Base-by-base conservation (phyloP, 2,113 vertebrate genomes). In the Pteropus alecto region DNA sequence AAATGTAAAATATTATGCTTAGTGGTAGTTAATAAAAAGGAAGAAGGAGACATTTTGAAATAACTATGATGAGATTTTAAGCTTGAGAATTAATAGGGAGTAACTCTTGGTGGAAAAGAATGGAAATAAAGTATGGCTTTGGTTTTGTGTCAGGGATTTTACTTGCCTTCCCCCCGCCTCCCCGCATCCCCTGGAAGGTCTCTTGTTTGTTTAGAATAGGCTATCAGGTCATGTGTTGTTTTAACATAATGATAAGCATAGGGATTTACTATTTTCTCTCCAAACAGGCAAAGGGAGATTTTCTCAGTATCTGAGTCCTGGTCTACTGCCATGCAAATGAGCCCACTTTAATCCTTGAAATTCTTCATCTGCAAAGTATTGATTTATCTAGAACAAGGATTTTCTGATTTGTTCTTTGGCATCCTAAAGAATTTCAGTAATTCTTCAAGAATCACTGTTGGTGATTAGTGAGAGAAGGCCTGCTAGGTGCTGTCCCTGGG, bases 11-110 rank as follows among this genome's bases (percentile, higher is more conserved):
- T 90, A 58, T 73, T n/a, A 33, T 73, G 13, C 21, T 1, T 46
- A 41, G 24, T 35, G 77, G 12, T 73, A 85, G 46, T 79, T 94
- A 76, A 43, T 65, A 48, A 91, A 70, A 96, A 26, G 41, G 67
- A 82, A 94, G 30, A 82, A 94, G 30, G 65, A 82, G 46, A 35
- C 14, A 84, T 74, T 87, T 91, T 65, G 63, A 91, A 94, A 38
- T 38, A 38, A 87, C 48, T 71, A 24, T 38, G 71, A 10, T 81
- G 41, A 71, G n/a, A 71, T 67, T 51, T 94, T n/a, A 92, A 87
- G n/a, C 13, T 43, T 74, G 58, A 84, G 22, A 60, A 51, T 38
- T 60, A 79, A 84, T 6, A 6, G 15, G 88, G 28, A 89, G 30
- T 41, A 60, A 94, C 2, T 91, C 8, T 15, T 33, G 63, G 1